Conservation (phyloP, 1,140 invertebrate species). For the Neodiprion virginianus region DNA sequence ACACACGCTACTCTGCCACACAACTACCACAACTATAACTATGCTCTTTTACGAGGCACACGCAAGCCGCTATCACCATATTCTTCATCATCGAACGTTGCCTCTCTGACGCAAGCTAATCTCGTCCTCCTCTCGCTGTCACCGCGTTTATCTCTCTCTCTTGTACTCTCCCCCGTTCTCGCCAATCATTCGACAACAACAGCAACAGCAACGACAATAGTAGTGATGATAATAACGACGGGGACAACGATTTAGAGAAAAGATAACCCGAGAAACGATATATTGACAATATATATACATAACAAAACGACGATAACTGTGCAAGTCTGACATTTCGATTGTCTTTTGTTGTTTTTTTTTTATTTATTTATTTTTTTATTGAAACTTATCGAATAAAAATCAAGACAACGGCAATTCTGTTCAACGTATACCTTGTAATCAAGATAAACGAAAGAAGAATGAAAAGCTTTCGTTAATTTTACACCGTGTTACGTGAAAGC, state of each 20-base stretch:
- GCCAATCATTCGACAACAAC: neutral
- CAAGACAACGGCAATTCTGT: no score
- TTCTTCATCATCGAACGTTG: neutral
- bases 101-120: constrained; percentile 4
- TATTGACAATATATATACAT: no score
- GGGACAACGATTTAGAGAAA: no score
- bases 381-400: no score
- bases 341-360: no score
- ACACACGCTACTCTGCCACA: no score
- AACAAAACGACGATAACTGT: no score
- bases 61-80: neutral
- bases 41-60: neutral
- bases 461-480: neutral
- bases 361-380: no score
- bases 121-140: neutral
- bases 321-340: no score
- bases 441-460: neutral
- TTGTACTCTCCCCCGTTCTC: neutral
- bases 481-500: neutral
- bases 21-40: neutral
- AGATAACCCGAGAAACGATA: no score
- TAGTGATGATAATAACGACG: no score
- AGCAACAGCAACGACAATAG: neutral
- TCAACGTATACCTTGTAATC: no score
- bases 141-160: neutral